Evolutionary conservation across 2,113 vertebrate genomes (phyloP), one percentile per base, ranked within the genome.

Genomic region (Neopipo cinnamomea): DNA sequence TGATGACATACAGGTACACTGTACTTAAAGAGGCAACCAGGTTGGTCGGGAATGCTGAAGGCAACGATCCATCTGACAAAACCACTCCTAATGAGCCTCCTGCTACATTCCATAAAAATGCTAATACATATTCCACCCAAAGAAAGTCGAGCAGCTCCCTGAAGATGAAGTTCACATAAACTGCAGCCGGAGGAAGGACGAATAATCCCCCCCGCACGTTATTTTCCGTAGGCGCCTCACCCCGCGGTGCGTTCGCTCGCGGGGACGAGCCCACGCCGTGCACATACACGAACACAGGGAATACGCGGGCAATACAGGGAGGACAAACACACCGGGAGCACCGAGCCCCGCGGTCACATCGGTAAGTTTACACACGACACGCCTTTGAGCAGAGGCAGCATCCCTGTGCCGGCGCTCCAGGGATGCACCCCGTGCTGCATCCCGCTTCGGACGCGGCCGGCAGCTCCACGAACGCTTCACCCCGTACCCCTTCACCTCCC

Each of bases 141-240:
- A 95, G 63, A 90, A 98, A 97, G 95, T 97, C 96, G 85, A 91
- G 65, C 42, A 37, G 67, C 89, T 83, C 76, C 75, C 12, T 27
- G 65, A 89, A 66, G 82, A 39, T 6, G 90, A 97, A 98, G 93
- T 98, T 97, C 74, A 70, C 42, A 2, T 31, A 53, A 98, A 98
- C 97, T 98, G 96, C 95, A 58, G 49, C 17, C 85, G 6, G 53
- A 44, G 56, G 50, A 73, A 88, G 91, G 93, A 37, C 44, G 9
- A 59, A 30, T 7, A 28, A 20, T 31, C 56, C n/a, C 56, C 70
- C 2, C 3, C n/a, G 5, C 78, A 23, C 24, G 49, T 24, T 17
- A 3, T 10, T 15, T 50, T n/a, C 75, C 23, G 31, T 1, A 6
- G 37, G 61, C 33, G 61, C 17, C 59, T 4, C 70, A 6, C 10